phyloP scores from a whole-genome alignment of 2,797 vertebrate species.

The Borostomias antarcticus region DNA sequence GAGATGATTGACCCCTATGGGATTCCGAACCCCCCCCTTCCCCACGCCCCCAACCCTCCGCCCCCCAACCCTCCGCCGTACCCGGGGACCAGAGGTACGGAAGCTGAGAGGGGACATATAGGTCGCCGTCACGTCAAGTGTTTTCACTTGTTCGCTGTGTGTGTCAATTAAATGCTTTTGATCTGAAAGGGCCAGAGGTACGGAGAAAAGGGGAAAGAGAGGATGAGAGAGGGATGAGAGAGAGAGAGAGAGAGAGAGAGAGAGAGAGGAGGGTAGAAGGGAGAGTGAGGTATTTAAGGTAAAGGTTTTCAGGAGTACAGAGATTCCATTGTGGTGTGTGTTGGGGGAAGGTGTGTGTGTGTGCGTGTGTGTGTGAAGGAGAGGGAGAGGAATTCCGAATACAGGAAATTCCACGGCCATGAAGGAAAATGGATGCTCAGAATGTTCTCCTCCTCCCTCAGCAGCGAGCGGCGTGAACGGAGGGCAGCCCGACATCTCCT shows the following conservation, averaged over 20 bases:
- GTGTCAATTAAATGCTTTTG: slow-evolving; percentile 8
- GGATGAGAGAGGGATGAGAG: slow-evolving; percentile 13
- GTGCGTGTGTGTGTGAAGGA: neutral
- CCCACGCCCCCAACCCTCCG: slow-evolving; percentile 65
- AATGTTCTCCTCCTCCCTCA: slow-evolving; percentile 34
- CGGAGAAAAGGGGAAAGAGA: neutral
- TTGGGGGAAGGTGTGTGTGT: slow-evolving; percentile 25
- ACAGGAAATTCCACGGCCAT: slow-evolving; percentile 6
- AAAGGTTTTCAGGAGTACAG: slow-evolving; percentile 45
- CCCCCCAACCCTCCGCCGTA: slow-evolving; percentile 69
- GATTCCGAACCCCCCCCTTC: slow-evolving; percentile 57
- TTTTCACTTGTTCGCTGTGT: slow-evolving; percentile 20
- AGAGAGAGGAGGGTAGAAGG: neutral
- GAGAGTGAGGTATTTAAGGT: slow-evolving; percentile 37
- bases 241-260: slow-evolving; percentile 14
- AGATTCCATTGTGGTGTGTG: slow-evolving; percentile 60
- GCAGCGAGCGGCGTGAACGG: slow-evolving; percentile 63
- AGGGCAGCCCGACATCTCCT: slow-evolving; percentile 62
- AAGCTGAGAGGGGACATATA: neutral
- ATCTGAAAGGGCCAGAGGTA: neutral
- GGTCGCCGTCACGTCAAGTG: neutral
- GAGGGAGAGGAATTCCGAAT: slow-evolving; percentile 26
- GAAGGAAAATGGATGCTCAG: slow-evolving; percentile 47
- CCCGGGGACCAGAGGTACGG: slow-evolving; percentile 65
- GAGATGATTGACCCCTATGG: slow-evolving; percentile 54